Conservation (phyloP, 2,888 invertebrate genomes). For the Drosophila mercatorum region DNA sequence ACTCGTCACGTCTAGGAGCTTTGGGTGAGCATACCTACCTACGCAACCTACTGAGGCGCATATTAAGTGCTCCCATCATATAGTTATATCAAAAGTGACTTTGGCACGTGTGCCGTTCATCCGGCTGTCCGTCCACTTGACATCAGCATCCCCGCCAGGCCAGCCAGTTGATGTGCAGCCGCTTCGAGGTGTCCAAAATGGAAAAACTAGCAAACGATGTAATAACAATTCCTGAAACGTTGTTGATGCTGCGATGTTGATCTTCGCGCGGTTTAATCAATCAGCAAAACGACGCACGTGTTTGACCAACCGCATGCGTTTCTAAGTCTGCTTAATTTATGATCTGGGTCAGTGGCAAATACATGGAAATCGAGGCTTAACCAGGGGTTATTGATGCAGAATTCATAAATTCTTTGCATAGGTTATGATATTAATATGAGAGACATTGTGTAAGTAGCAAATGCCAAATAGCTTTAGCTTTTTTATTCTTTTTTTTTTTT, state of each 20-base stretch:
- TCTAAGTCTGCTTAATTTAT: slow-evolving; percentile 59
- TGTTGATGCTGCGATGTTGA: slow-evolving; percentile 50
- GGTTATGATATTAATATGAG: slow-evolving; percentile 54
- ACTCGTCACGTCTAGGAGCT: slow-evolving; percentile 69
- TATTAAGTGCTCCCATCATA: slow-evolving; percentile 73
- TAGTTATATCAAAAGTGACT: slow-evolving; percentile 78
- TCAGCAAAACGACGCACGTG: slow-evolving; percentile 73
- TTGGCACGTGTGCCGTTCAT: slow-evolving; percentile 66
- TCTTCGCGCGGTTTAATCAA: slow-evolving; percentile 73
- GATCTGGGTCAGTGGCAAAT: slow-evolving; percentile 56
- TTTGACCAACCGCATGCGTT: slow-evolving; percentile 25
- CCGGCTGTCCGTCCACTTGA: slow-evolving; percentile 50
- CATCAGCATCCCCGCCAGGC: slow-evolving; percentile 35
- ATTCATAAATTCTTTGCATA: slow-evolving; percentile 65
- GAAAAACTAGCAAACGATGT: slow-evolving; percentile 66
- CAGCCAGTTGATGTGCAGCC: slow-evolving; percentile 37
- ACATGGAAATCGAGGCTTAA: slow-evolving; percentile 50
- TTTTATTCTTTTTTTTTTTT: slow-evolving; percentile 1
- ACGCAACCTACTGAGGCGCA: slow-evolving; percentile 33
- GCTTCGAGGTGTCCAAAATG: slow-evolving; percentile 49
- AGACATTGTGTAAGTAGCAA: slow-evolving; percentile 22
- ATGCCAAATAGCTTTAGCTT: slow-evolving; percentile 30
- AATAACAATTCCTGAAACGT: slow-evolving; percentile 78
- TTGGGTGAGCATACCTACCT: slow-evolving; percentile 23
- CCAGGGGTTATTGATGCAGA: slow-evolving; percentile 48